Evolutionary conservation across 2,797 vertebrate species (phyloP).

Genomic region (Manis pentadactyla): DNA sequence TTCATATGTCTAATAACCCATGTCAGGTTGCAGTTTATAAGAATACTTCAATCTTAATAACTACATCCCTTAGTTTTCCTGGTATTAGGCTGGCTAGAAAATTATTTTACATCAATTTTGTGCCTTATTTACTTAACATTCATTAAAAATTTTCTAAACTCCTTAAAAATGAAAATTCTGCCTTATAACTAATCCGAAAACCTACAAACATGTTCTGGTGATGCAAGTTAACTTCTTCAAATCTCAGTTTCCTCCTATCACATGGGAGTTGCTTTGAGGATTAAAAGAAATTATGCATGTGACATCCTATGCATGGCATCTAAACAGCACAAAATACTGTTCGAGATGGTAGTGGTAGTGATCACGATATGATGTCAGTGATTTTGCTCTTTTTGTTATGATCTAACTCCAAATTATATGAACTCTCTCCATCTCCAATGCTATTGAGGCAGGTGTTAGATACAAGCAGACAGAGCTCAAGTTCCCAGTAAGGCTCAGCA

Average conservation of each 20-base stretch:
- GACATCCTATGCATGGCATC: neutral
- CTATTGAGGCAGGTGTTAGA: too few species aligned
- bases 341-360: neutral
- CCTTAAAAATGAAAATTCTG: conserved; percentile 5
- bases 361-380: neutral
- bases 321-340: neutral
- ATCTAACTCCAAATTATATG: neutral
- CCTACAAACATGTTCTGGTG: neutral
- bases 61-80: neutral
- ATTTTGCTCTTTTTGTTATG: neutral
- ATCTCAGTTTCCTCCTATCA: neutral
- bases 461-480: too few species aligned
- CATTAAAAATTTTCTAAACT: neutral
- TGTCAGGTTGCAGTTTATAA: neutral
- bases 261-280: neutral
- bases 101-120: neutral
- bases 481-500: too few species aligned
- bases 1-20: neutral
- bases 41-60: neutral
- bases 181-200: neutral
- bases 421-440: neutral
- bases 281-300: neutral
- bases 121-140: neutral
- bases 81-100: neutral
- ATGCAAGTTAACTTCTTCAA: neutral